Conservation (phyloP, 2,113 vertebrate species). For the Herpailurus yagouaroundi region DNA sequence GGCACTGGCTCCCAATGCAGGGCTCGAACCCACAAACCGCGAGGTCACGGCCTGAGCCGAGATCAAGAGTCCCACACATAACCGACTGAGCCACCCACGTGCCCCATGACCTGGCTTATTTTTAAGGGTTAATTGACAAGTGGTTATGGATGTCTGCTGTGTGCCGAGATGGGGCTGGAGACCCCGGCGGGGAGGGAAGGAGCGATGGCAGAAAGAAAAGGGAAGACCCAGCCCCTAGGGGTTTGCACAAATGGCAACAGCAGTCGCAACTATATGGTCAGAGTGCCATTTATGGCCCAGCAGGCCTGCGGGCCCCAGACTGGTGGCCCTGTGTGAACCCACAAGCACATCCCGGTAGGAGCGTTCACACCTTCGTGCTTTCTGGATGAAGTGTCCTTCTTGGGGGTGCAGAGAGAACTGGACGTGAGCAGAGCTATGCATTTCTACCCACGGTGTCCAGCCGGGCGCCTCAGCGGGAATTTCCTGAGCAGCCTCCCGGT, state of each 20-base stretch:
- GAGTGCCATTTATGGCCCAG: background rate
- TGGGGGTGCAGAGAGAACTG: background rate
- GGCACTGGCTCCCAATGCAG: too few species aligned
- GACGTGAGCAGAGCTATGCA: accelerated
- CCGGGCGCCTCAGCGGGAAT: background rate
- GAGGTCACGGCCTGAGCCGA: too few species aligned
- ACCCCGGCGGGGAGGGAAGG: background rate
- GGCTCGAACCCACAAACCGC: too few species aligned
- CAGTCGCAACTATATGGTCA: background rate
- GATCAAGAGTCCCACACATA: too few species aligned
- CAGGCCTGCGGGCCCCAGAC: background rate
- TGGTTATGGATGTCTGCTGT: background rate
- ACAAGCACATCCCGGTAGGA: background rate
- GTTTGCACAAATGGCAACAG: background rate
- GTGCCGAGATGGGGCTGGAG: background rate
- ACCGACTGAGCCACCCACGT: too few species aligned
- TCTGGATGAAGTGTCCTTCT: background rate
- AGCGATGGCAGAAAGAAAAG: background rate
- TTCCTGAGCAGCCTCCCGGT: background rate
- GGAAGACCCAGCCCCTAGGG: background rate
- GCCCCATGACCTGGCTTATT: background rate
- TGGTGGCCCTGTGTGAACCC: background rate
- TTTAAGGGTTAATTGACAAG: background rate
- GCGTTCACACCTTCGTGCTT: background rate
- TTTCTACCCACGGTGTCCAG: background rate